phyloP scores from a whole-genome alignment of 2,888 invertebrate species.

The Blastobasis lacticolella region DNA sequence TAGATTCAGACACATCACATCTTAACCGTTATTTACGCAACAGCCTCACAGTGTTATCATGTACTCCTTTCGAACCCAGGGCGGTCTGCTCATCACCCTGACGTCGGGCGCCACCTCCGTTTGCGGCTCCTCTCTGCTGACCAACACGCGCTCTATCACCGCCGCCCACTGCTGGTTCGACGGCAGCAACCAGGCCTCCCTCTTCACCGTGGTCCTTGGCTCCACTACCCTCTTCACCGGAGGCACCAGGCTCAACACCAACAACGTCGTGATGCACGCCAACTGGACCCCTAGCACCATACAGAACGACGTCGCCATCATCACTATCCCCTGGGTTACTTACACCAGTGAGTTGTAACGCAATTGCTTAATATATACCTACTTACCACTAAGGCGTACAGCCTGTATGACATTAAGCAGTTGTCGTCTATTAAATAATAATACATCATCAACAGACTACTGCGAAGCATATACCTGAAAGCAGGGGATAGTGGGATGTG shows the following conservation, averaged over 20 bases:
- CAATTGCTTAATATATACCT: neutral
- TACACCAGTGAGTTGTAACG: conserved; percentile 2
- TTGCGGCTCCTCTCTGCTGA: conserved; percentile 26
- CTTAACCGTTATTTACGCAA: too few relatives aligned
- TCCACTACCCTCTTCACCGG: conserved; percentile 16
- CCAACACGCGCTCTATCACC: conserved; percentile 18
- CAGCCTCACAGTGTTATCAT: too few relatives aligned
- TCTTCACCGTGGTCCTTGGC: conserved; percentile 13
- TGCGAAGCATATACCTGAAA: too few relatives aligned
- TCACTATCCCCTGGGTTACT: conserved; percentile 8
- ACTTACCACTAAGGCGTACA: too few relatives aligned
- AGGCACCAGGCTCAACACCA: conserved; percentile 17
- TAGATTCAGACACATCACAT: too few relatives aligned
- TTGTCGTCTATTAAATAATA: too few relatives aligned
- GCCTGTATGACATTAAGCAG: too few relatives aligned
- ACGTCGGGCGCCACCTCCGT: conserved; percentile 13
- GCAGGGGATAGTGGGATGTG: too few relatives aligned
- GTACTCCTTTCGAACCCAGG: neutral
- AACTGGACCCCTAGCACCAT: conserved; percentile 14
- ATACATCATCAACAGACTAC: too few relatives aligned
- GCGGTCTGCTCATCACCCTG: conserved; percentile 16
- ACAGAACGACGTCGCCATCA: conserved; percentile 20
- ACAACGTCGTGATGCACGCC: conserved; percentile 14
- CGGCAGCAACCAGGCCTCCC: conserved; percentile 4
- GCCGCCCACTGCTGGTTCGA: conserved; percentile 16